These are phyloP conservation scores for Microtus pennsylvanicus DNA, from an alignment of 2,113 vertebrate genomes.

Conservation along the genomic window DNA sequence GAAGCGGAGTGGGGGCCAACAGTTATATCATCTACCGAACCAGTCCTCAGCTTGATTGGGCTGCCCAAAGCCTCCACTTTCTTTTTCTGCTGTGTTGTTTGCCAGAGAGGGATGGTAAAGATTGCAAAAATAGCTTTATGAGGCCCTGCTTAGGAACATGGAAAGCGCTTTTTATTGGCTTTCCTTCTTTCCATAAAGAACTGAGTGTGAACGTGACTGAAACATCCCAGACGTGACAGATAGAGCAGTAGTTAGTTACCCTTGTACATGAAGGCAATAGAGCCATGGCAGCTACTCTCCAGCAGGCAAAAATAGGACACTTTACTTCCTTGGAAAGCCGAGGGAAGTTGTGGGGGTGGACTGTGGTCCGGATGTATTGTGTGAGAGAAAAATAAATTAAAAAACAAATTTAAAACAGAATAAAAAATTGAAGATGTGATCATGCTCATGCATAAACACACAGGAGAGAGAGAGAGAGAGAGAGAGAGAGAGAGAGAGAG, in stretches of 20 bases:
- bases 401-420: background rate
- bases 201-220: background rate
- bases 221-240: background rate
- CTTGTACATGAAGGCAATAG: background rate
- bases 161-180: background rate
- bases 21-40: background rate
- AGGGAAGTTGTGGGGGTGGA: background rate
- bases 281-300: background rate
- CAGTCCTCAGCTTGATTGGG: background rate
- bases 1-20: background rate
- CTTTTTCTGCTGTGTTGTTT: slow-evolving; percentile 15
- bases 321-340: background rate
- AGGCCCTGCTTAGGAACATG: background rate
- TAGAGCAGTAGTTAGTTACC: background rate
- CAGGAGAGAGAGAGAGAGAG: no score
- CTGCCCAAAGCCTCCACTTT: background rate
- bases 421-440: background rate
- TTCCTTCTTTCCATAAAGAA: background rate
- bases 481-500: no score
- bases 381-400: background rate
- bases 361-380: background rate
- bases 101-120: background rate
- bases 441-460: background rate
- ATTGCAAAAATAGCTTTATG: background rate
- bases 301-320: background rate